Conservation (phyloP, 2,888 invertebrate species). For the Drosophila heteroneura region DNA sequence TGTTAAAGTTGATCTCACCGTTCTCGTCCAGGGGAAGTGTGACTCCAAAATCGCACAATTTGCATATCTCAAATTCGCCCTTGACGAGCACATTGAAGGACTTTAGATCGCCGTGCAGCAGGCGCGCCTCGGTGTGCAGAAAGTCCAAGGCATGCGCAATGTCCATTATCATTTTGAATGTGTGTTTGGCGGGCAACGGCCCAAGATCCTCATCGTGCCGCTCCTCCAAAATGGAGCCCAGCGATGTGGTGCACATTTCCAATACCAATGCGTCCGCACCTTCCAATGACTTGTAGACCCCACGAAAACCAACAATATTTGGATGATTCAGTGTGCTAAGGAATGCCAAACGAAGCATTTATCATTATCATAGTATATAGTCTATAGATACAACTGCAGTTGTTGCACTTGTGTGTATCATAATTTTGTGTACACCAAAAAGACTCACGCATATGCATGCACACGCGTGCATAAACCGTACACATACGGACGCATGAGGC, state of each 20-base stretch:
- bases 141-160: constrained; percentile 91
- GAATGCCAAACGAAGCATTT: neutral
- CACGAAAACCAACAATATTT: constrained; percentile 92
- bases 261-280: constrained; percentile 89
- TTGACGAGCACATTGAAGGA: constrained; percentile 93
- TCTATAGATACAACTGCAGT: neutral
- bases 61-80: constrained; percentile 90
- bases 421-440: constrained; percentile 25
- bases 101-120: constrained; percentile 94
- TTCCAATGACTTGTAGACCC: constrained; percentile 84
- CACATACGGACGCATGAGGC: neutral
- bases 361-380: neutral
- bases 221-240: constrained; percentile 91
- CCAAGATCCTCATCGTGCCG: constrained; percentile 87
- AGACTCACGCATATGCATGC: constrained; percentile 37
- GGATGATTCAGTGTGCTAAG: constrained; percentile 89
- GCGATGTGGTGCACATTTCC: constrained; percentile 91
- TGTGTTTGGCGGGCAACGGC: constrained; percentile 88
- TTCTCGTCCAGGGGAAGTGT: constrained; percentile 89
- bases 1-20: constrained; percentile 87
- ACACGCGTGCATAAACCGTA: constrained; percentile 16
- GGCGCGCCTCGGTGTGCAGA: constrained; percentile 89
- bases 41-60: constrained; percentile 95
- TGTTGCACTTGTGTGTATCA: constrained; percentile 7
- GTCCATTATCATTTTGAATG: constrained; percentile 89